Percentiles rank a stretch among this genome's conserved stretches.
Conservation (phyloP, 2,888 invertebrate genomes). For the Sepiola atlantica region DNA sequence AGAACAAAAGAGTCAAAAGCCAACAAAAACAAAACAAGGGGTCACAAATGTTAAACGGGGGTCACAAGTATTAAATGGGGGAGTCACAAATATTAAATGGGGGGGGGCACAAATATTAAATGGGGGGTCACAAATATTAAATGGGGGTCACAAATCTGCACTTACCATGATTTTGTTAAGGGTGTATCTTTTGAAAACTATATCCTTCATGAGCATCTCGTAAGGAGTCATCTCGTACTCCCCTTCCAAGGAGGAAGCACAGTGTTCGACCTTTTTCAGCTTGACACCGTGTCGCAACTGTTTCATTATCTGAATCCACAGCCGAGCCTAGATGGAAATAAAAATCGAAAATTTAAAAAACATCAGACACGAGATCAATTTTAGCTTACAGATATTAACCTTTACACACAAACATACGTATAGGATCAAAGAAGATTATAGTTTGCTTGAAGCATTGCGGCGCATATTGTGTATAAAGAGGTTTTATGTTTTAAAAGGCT, state of each 20-base stretch:
- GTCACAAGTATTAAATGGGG: background rate
- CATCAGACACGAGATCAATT: too few species aligned
- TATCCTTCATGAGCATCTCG: slow-evolving; percentile 97
- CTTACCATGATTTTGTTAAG: slow-evolving; percentile 82
- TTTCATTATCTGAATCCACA: slow-evolving; percentile 85
- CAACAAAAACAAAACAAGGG: background rate
- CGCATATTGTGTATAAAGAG: too few species aligned
- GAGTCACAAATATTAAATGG: background rate
- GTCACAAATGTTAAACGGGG: background rate
- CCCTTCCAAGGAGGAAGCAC: slow-evolving; percentile 78
- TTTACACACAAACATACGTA: too few species aligned
- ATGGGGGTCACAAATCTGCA: slow-evolving; percentile 38
- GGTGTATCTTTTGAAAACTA: slow-evolving; percentile 90
- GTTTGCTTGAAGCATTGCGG: too few species aligned
- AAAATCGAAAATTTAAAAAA: background rate
- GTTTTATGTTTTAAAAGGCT: too few species aligned
- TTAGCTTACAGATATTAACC: too few species aligned
- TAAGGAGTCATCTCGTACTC: slow-evolving; percentile 96
- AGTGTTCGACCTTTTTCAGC: slow-evolving; percentile 86
- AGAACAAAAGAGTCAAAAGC: background rate
- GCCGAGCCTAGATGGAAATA: slow-evolving; percentile 82
- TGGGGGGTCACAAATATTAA: background rate
- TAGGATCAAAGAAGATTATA: too few species aligned
- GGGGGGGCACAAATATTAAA: too few species aligned
- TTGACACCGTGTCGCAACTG: slow-evolving; percentile 93